Percentiles rank a stretch among this genome's conserved stretches.
Evolutionary conservation across 2,797 vertebrate species (phyloP).

Genomic region (Platyrinchus mystaceus): DNA sequence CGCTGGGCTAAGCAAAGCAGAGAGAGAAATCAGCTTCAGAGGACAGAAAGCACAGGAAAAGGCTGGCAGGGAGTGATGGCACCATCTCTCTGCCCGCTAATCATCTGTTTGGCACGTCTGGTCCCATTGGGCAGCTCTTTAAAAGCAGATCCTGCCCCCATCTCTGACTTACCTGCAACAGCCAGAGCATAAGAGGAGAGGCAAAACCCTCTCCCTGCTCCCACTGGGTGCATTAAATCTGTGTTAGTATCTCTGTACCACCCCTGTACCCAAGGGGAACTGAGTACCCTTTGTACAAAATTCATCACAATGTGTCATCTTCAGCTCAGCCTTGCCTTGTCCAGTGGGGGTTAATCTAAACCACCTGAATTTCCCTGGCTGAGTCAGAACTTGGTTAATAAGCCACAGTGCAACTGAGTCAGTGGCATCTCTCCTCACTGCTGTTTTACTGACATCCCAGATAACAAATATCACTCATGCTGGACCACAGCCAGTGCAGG

Average conservation of each 20-base stretch:
- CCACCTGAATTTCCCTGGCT: not conserved
- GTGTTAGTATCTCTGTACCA: not conserved
- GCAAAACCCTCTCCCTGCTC: not conserved
- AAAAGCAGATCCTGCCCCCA: not conserved
- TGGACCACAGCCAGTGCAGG: not conserved
- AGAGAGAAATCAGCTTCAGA: not conserved
- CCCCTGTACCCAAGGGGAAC: not conserved
- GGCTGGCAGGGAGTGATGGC: not conserved
- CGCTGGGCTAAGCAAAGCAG: not conserved
- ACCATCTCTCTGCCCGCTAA: not conserved
- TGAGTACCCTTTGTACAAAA: not conserved
- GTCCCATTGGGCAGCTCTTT: not conserved
- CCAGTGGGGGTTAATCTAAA: not conserved
- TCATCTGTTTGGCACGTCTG: not conserved
- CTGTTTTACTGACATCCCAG: not conserved
- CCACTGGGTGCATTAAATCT: not conserved
- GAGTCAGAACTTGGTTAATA: slow-evolving; percentile 18
- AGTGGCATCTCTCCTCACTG: not conserved
- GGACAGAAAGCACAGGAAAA: not conserved
- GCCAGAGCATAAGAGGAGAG: not conserved
- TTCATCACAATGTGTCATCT: not conserved
- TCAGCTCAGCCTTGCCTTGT: not conserved
- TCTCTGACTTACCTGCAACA: not conserved
- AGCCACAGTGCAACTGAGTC: slow-evolving; percentile 18
- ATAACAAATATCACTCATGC: not conserved